Percentiles rank a stretch among this genome's conserved stretches.
Conservation (phyloP, 2,113 vertebrate genomes). For the Melanostigma gelatinosum region DNA sequence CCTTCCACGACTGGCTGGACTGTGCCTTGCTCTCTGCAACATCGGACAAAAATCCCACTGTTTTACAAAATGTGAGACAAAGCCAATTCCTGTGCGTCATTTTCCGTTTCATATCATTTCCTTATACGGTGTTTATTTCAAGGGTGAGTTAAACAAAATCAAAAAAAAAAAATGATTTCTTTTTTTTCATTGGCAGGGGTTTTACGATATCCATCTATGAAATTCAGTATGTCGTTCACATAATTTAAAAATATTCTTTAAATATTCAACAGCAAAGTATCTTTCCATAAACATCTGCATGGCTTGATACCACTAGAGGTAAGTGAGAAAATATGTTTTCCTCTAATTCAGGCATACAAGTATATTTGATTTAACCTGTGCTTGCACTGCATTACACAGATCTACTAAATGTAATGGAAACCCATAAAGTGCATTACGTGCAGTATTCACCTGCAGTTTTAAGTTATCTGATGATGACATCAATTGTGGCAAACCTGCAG, state of each 20-base stretch:
- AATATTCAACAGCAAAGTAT: not conserved
- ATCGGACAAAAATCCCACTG: constrained; percentile 3
- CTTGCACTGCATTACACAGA: constrained; percentile 11
- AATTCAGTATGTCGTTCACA: not conserved
- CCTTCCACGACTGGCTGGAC: constrained; percentile 30
- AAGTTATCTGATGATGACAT: constrained; percentile 47
- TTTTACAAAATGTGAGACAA: constrained; percentile 4
- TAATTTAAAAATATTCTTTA: not conserved
- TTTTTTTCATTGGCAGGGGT: not conserved
- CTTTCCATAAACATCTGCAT: not conserved
- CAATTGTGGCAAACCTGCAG: constrained; percentile 36
- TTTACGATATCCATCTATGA: not conserved
- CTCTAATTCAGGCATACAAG: not conserved
- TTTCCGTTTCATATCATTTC: constrained; percentile 33
- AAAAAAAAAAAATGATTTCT: not conserved
- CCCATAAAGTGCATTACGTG: constrained; percentile 25
- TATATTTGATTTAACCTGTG: constrained; percentile 20
- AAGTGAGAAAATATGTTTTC: not conserved
- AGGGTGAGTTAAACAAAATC: not conserved
- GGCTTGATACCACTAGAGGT: not conserved
- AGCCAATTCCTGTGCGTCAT: constrained; percentile 7
- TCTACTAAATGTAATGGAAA: constrained; percentile 34
- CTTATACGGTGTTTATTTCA: not conserved
- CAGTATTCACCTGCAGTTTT: constrained; percentile 36
- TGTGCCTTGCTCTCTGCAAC: constrained; percentile 17